These are phyloP conservation scores for Hemithea aestivaria DNA, from an alignment of 2,888 invertebrate genomes.

Conservation along the genomic window DNA sequence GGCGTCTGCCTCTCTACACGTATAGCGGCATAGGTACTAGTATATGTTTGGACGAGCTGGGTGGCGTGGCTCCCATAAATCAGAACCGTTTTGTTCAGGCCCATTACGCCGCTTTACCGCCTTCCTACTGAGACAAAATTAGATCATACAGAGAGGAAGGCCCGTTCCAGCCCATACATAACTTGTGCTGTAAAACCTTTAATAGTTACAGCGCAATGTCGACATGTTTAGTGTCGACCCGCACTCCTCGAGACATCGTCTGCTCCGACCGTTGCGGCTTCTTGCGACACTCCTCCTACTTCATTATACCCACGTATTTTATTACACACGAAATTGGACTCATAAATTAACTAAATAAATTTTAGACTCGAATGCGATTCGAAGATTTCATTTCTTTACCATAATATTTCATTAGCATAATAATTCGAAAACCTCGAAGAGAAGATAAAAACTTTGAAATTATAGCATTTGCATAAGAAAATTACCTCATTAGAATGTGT, in stretches of 20 bases:
- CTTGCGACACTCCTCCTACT: constrained; percentile 4
- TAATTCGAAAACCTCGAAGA: constrained; percentile 20
- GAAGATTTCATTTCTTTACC: constrained; percentile 10
- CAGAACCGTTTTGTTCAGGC: constrained; percentile 69
- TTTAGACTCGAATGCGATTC: constrained; percentile 9
- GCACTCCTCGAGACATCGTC: constrained; percentile 29
- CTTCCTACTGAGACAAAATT: constrained; percentile 71
- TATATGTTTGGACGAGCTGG: constrained; percentile 51
- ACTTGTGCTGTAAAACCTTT: constrained; percentile 64
- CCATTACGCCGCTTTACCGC: constrained; percentile 72
- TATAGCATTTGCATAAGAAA: constrained; percentile 31
- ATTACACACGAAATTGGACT: constrained; percentile 4
- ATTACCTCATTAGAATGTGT: constrained; percentile 32
- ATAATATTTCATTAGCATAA: constrained; percentile 20
- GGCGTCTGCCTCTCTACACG: constrained; percentile 66
- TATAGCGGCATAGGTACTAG: constrained; percentile 18
- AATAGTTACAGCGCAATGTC: constrained; percentile 52
- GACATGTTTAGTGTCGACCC: constrained; percentile 41
- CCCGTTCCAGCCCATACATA: constrained; percentile 54
- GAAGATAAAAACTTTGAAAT: constrained; percentile 30
- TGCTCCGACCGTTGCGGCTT: constrained; percentile 24
- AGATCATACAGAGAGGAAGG: constrained; percentile 67
- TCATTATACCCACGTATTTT: constrained; percentile 2
- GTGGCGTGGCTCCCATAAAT: constrained; percentile 65
- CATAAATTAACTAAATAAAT: constrained; percentile 10